phyloP scores from a whole-genome alignment of 2,797 vertebrate genomes.

The Acomys russatus region DNA sequence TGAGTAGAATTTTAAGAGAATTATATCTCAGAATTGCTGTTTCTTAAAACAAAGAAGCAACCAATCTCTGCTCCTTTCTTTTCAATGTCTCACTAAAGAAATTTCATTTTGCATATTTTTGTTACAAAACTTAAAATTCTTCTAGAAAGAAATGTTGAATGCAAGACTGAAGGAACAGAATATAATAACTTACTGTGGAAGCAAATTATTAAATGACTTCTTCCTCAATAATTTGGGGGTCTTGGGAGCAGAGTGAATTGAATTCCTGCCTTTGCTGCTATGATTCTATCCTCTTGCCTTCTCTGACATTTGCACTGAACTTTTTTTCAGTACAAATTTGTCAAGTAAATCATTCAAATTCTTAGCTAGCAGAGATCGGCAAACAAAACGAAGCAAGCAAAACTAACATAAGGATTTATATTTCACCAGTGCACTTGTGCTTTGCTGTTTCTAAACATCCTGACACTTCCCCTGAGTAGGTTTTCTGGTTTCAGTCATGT shows the following conservation, averaged over 20 bases:
- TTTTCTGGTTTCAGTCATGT: not conserved
- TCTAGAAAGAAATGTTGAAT: conserved; percentile 43
- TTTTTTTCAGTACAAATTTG: conserved; percentile 16
- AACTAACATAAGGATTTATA: not conserved
- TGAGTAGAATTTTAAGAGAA: conserved; percentile 50
- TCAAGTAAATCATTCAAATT: conserved; percentile 27
- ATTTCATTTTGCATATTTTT: conserved; percentile 63
- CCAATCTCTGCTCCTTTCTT: conserved; percentile 21
- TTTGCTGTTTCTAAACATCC: not conserved
- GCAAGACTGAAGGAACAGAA: not conserved
- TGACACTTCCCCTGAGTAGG: not conserved
- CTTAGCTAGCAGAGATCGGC: not conserved
- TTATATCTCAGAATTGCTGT: conserved; percentile 54
- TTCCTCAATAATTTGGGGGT: not conserved
- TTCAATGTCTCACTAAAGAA: conserved; percentile 61
- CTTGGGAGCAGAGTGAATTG: fast-evolving
- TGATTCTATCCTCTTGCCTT: not conserved
- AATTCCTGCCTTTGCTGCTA: not conserved
- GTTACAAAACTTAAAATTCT: conserved; percentile 41
- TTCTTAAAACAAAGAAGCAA: conserved; percentile 31
- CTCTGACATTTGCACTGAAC: not conserved
- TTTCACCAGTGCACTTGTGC: not conserved
- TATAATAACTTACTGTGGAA: conserved; percentile 40
- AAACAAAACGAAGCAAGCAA: not conserved
- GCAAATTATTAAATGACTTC: not conserved